Conservation (phyloP, 2,888 invertebrate species). For the Napeogenes sylphis region DNA sequence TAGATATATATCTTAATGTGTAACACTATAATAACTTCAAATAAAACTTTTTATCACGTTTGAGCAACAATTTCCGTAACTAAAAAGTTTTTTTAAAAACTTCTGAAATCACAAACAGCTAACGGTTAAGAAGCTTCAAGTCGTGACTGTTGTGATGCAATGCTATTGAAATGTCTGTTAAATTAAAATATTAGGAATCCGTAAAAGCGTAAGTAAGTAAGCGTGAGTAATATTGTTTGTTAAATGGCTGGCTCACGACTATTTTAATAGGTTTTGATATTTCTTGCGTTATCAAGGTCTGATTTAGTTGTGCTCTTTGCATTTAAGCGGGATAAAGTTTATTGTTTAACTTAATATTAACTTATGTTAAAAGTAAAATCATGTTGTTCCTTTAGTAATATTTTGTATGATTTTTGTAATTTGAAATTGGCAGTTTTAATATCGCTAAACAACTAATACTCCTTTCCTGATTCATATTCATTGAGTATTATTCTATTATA, state of each 20-base stretch:
- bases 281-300: conserved; percentile 15
- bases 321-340: neutral
- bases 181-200: conserved; percentile 27
- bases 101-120: conserved; percentile 26
- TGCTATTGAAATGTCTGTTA: conserved; percentile 24
- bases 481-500: conserved; percentile 1
- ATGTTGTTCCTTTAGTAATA: too few relatives aligned
- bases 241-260: conserved; percentile 21
- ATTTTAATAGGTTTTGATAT: conserved; percentile 22
- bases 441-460: neutral
- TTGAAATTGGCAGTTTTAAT: neutral
- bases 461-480: neutral
- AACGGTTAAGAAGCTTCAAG: conserved; percentile 24
- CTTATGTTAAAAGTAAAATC: neutral
- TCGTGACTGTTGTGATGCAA: conserved; percentile 31
- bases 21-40: too few relatives aligned
- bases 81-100: neutral
- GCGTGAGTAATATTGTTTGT: conserved; percentile 22
- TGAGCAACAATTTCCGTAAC: neutral
- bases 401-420: conserved; percentile 1
- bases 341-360: neutral
- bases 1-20: too few relatives aligned
- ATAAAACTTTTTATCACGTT: too few relatives aligned
- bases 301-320: neutral
- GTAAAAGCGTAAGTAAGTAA: conserved; percentile 26